Percentiles rank a stretch among this genome's conserved stretches.
Evolutionary conservation across 2,888 invertebrate genomes (phyloP).

Genomic region (Melieria picta): DNA sequence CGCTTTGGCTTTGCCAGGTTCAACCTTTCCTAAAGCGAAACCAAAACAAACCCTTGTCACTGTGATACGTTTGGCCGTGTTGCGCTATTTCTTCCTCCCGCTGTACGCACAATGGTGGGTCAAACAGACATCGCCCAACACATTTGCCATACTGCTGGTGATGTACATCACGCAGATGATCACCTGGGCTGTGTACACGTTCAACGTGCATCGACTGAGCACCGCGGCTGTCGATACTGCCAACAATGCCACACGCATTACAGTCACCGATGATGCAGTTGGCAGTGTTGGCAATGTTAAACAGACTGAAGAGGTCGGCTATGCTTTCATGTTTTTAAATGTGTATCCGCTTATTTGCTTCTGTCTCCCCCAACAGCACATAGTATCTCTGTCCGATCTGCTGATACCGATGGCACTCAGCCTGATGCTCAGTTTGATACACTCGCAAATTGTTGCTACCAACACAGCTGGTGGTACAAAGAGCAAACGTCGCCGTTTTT

Average conservation of each 20-base stretch:
- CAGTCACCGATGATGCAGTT: slow-evolving; percentile 26
- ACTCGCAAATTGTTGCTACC: slow-evolving; percentile 83
- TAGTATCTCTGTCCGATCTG: slow-evolving; percentile 75
- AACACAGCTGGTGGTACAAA: slow-evolving; percentile 65
- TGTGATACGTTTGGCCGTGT: slow-evolving; percentile 83
- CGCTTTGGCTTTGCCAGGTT: slow-evolving; percentile 71
- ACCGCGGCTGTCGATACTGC: slow-evolving; percentile 4
- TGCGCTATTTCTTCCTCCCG: slow-evolving; percentile 85
- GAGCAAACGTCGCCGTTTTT: slow-evolving; percentile 58
- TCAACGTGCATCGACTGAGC: slow-evolving; percentile 56
- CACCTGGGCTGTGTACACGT: slow-evolving; percentile 65
- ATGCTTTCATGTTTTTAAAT: background rate
- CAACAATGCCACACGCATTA: slow-evolving; percentile 39
- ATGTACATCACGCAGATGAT: slow-evolving; percentile 79
- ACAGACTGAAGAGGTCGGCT: slow-evolving; percentile 43
- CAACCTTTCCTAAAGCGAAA: slow-evolving; percentile 95
- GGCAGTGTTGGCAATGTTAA: slow-evolving; percentile 19
- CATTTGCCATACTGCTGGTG: slow-evolving; percentile 79
- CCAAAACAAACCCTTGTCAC: slow-evolving; percentile 90
- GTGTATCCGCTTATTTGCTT: background rate
- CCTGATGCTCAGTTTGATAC: slow-evolving; percentile 78
- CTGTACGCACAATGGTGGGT: slow-evolving; percentile 90
- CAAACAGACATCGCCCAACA: slow-evolving; percentile 82
- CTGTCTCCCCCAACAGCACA: slow-evolving; percentile 60
- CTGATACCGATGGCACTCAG: slow-evolving; percentile 78